phyloP scores from a whole-genome alignment of 35 echinoderm and acorn worm genomes.

The Hemicentrotus pulcherrimus region DNA sequence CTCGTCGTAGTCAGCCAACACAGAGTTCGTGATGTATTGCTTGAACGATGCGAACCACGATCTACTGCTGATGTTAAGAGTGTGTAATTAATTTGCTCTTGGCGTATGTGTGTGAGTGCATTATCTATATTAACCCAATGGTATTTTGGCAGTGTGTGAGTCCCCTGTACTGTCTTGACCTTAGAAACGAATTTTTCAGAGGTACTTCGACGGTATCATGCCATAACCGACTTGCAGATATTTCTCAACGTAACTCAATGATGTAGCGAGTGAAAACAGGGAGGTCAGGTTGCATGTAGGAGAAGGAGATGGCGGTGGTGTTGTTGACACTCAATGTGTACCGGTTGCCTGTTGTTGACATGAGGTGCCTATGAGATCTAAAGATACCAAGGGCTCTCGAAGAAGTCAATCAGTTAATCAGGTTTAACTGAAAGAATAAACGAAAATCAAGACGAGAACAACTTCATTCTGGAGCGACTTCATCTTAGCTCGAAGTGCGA shows the following conservation, averaged over 20 bases:
- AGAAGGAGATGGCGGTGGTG: too few species aligned
- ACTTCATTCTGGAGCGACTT: too few species aligned
- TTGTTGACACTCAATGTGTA: too few species aligned
- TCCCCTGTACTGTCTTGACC: not conserved
- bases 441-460: too few species aligned
- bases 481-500: too few species aligned
- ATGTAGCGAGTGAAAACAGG: not conserved
- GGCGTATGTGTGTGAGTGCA: not conserved
- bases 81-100: slow-evolving; percentile 5
- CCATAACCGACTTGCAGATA: not conserved
- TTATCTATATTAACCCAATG: not conserved
- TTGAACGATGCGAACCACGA: not conserved
- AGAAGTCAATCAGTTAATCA: too few species aligned
- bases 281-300: too few species aligned
- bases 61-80: slow-evolving; percentile 3
- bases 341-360: too few species aligned
- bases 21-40: not conserved
- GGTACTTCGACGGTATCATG: not conserved
- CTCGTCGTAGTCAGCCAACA: not conserved
- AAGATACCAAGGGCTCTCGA: too few species aligned
- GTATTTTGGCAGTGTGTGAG: not conserved
- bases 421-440: too few species aligned
- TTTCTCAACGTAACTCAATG: not conserved
- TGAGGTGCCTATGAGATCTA: too few species aligned
- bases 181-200: not conserved